Conservation (phyloP, 2,888 invertebrate species). For the Dromius quadrimaculatus region DNA sequence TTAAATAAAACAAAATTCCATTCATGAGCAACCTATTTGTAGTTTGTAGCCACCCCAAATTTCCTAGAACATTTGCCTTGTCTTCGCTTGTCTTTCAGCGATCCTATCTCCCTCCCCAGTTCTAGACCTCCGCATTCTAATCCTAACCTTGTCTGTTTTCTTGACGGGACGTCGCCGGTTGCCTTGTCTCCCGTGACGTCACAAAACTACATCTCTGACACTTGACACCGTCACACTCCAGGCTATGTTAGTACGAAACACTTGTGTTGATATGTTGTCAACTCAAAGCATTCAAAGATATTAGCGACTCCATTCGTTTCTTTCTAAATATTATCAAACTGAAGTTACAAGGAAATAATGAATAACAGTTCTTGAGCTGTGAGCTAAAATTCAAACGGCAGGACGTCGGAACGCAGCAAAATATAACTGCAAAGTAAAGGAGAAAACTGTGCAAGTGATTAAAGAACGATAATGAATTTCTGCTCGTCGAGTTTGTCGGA, state of each 20-base stretch:
- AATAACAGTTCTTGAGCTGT: neutral
- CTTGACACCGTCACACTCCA: conserved; percentile 16
- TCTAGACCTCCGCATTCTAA: neutral
- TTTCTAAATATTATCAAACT: too few species aligned
- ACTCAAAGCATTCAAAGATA: too few species aligned
- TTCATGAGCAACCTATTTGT: too few species aligned
- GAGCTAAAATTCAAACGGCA: conserved; percentile 1
- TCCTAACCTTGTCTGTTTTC: conserved; percentile 13
- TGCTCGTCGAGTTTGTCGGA: conserved; percentile 24
- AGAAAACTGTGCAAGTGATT: conserved; percentile 24
- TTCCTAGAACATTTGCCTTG: conserved; percentile 33
- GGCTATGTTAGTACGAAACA: neutral
- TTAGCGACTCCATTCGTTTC: too few species aligned
- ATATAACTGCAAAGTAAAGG: neutral
- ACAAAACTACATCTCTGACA: neutral
- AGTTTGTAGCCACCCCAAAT: conserved; percentile 11
- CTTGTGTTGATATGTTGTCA: neutral
- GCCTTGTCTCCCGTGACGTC: conserved; percentile 24
- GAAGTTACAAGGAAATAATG: too few species aligned
- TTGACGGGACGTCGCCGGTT: conserved; percentile 26
- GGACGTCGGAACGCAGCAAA: neutral
- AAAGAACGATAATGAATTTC: conserved; percentile 37
- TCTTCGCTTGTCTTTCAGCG: conserved; percentile 6
- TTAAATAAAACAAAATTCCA: too few species aligned
- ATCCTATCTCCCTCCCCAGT: neutral